Percentiles rank a stretch among this genome's conserved stretches.
Conservation (phyloP, 1,140 invertebrate species). For the Bombus waltoni region DNA sequence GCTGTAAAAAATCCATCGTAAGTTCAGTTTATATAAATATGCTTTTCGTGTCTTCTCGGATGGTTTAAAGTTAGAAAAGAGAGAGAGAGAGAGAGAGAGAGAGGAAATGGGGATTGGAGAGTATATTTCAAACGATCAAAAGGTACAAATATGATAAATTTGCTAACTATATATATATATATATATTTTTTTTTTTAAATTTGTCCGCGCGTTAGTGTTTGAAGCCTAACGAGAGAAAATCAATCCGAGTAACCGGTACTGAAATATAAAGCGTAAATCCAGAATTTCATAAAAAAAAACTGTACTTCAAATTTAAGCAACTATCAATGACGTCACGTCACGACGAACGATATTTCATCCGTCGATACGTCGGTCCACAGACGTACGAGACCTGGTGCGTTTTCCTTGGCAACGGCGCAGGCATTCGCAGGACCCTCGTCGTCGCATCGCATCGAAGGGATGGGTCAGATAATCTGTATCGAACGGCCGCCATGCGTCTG, state of each 20-base stretch:
- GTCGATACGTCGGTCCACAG: not conserved
- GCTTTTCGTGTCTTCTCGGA: not conserved
- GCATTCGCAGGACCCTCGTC: constrained; percentile 21
- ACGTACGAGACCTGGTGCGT: constrained; percentile 26
- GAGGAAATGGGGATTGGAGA: no score
- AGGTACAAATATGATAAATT: no score
- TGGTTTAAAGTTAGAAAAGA: not conserved
- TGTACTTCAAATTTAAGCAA: not conserved
- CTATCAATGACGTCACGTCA: not conserved
- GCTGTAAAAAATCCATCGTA: not conserved
- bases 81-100: no score
- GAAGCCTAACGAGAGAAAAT: no score
- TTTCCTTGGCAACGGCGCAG: constrained; percentile 50
- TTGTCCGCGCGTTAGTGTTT: no score
- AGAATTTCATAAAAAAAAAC: no score
- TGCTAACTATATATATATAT: no score
- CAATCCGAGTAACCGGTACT: no score
- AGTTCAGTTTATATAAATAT: not conserved
- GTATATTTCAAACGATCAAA: no score
- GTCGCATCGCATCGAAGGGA: constrained; percentile 4
- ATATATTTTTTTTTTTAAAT: no score
- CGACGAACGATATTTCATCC: not conserved
- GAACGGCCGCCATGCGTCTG: constrained; percentile 33
- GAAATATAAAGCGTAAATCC: no score
- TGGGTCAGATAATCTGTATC: constrained; percentile 64